Evolutionary conservation across 2,797 vertebrate genomes (phyloP).

Genomic region (Melanotaenia trifasciata): DNA sequence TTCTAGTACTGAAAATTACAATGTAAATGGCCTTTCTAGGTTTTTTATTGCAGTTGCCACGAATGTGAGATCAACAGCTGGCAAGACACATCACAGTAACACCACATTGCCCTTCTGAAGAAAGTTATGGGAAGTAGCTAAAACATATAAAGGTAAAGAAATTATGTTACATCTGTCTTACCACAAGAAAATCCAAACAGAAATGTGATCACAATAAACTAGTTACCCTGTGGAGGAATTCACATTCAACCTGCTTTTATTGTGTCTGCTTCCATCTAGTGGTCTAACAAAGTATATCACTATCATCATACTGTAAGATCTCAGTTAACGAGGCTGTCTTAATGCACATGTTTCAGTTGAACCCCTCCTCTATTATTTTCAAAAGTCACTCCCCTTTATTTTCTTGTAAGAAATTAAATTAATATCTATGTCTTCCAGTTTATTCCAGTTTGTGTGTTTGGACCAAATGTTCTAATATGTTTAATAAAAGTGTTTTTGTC

Average conservation of each 20-base stretch:
- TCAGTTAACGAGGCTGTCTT: background rate
- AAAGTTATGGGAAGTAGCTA: background rate
- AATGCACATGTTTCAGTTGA: too few species aligned
- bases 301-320: background rate
- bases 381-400: too few species aligned
- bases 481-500: too few species aligned
- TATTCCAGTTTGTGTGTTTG: too few species aligned
- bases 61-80: background rate
- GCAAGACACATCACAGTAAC: too few species aligned
- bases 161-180: background rate
- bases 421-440: too few species aligned
- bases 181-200: background rate
- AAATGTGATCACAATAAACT: background rate
- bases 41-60: background rate
- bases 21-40: background rate
- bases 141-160: background rate
- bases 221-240: background rate
- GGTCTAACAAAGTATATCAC: background rate
- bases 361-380: too few species aligned
- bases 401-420: too few species aligned
- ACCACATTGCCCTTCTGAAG: background rate
- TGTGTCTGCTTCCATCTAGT: conserved; percentile 39
- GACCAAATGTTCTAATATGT: too few species aligned
- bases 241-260: background rate
- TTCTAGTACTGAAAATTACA: too few species aligned